These are phyloP conservation scores for Hemicrepidius hirtus DNA, from an alignment of 2,888 invertebrate genomes.

Conservation along the genomic window DNA sequence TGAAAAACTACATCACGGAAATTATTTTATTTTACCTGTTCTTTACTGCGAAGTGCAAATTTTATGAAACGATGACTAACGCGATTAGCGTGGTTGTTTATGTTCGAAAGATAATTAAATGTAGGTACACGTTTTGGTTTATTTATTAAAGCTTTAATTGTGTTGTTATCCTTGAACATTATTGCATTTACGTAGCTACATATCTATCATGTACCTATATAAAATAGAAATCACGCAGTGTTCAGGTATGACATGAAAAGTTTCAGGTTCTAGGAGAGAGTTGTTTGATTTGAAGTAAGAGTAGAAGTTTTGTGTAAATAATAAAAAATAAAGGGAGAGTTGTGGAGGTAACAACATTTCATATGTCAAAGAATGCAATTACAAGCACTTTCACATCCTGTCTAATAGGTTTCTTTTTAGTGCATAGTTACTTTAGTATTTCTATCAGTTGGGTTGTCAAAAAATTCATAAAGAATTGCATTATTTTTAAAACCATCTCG, in stretches of 20 bases:
- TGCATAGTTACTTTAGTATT: neutral
- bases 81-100: conserved; percentile 12
- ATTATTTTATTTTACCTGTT: neutral
- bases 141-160: neutral
- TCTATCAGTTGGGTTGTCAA: neutral
- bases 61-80: conserved; percentile 15
- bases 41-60: neutral
- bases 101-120: conserved; percentile 7
- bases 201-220: too few species aligned
- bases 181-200: neutral
- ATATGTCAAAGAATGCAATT: neutral
- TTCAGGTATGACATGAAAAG: too few species aligned
- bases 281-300: neutral
- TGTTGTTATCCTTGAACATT: conserved; percentile 20
- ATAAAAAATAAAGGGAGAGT: neutral
- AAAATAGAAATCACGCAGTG: too few species aligned
- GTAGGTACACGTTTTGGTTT: conserved; percentile 8
- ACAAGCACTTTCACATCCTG: neutral
- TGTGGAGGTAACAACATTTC: neutral
- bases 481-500: neutral
- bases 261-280: too few species aligned
- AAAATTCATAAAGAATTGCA: neutral
- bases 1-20: neutral
- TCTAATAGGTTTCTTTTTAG: neutral
- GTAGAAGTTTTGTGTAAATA: neutral